Evolutionary conservation across 2,797 vertebrate species (phyloP).

Genomic region (Allobates femoralis): DNA sequence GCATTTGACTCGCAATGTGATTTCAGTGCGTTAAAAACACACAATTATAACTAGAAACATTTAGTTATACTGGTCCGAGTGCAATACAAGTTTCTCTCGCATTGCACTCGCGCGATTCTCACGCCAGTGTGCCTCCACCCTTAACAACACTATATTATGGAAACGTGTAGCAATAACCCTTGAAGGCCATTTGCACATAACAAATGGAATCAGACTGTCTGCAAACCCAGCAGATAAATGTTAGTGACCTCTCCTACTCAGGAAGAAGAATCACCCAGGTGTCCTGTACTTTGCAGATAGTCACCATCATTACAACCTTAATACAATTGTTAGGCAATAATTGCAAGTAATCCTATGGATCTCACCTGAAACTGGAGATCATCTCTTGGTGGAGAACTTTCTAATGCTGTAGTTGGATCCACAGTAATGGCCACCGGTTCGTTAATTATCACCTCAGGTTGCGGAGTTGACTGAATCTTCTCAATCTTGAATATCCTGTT

Average conservation of each 20-base stretch:
- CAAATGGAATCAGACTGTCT: background rate
- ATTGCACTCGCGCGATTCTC: no score
- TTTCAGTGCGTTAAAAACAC: no score
- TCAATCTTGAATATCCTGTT: conserved; percentile 82
- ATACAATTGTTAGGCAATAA: background rate
- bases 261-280: background rate
- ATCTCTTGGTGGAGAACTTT: conserved; percentile 8
- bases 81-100: no score
- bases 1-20: no score
- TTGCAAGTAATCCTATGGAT: background rate
- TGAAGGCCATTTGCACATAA: background rate
- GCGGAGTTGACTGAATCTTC: conserved; percentile 59
- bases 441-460: background rate
- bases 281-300: no score
- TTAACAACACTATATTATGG: no score
- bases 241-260: background rate
- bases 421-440: background rate
- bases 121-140: no score
- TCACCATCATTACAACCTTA: no score
- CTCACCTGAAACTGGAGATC: conserved; percentile 70
- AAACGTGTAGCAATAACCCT: no score
- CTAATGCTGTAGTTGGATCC: conserved; percentile 38
- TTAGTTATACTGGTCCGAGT: no score
- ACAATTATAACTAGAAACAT: no score
- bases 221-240: background rate